Evolutionary conservation across 2,888 invertebrate genomes (phyloP).

Genomic region (Microctonus aethiopoides): DNA sequence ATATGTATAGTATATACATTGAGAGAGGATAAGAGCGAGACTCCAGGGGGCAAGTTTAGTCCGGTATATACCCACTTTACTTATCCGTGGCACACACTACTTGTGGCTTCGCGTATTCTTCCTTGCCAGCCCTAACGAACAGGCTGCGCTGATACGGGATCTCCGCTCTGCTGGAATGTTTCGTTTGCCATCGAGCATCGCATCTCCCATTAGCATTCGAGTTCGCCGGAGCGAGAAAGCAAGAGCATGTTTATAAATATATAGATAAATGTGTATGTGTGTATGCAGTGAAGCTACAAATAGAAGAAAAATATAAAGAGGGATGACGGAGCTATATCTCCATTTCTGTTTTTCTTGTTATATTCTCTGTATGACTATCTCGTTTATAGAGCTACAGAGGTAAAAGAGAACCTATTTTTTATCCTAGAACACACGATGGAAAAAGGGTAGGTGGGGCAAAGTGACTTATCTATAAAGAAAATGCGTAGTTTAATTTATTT

Average conservation of each 20-base stretch:
- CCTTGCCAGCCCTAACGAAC: constrained; percentile 52
- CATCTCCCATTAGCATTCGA: constrained; percentile 60
- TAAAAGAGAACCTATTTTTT: too few relatives aligned
- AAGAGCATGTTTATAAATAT: constrained; percentile 2
- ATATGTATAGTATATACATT: too few relatives aligned
- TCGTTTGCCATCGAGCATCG: constrained; percentile 59
- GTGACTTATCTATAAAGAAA: too few relatives aligned
- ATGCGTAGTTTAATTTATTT: too few relatives aligned
- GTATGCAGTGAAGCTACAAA: constrained; percentile 1
- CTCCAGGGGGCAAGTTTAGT: constrained; percentile 18
- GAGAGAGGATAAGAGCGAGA: constrained; percentile 17
- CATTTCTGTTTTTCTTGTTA: neutral
- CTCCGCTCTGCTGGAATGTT: constrained; percentile 58
- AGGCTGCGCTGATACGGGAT: constrained; percentile 57
- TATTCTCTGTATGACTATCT: neutral
- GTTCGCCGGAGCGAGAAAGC: constrained; percentile 38
- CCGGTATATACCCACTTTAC: constrained; percentile 22
- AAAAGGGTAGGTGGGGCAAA: too few relatives aligned
- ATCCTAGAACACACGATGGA: neutral
- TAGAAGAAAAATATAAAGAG: constrained; percentile 16
- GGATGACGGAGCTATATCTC: constrained; percentile 4
- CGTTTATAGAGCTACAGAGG: too few relatives aligned
- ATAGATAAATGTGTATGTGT: too few relatives aligned
- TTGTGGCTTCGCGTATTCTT: constrained; percentile 13
- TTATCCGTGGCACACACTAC: constrained; percentile 34